Evolutionary conservation across 2,888 invertebrate genomes (phyloP).

Genomic region (Coleophora flavipennella): DNA sequence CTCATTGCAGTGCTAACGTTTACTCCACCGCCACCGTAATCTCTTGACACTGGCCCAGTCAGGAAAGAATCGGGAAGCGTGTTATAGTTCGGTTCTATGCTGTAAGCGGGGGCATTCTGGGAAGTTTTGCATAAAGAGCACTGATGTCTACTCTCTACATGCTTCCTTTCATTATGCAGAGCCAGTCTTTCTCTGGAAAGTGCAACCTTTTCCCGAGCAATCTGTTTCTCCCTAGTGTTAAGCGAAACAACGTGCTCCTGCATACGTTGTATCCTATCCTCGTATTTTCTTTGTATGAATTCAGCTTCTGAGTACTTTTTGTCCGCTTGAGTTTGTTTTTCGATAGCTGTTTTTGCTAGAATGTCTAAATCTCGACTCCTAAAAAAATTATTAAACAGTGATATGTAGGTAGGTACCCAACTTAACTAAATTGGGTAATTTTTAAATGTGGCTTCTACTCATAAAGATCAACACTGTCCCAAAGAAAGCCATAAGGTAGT

Average conservation of each 20-base stretch:
- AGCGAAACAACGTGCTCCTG: slow-evolving; percentile 72
- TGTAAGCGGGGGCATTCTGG: slow-evolving; percentile 31
- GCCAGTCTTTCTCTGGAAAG: slow-evolving; percentile 72
- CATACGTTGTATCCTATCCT: slow-evolving; percentile 69
- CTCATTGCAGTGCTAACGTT: slow-evolving; percentile 40
- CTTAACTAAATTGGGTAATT: too few relatives aligned
- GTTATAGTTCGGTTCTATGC: slow-evolving; percentile 29
- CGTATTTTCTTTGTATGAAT: slow-evolving; percentile 67
- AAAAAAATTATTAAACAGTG: slow-evolving; percentile 13
- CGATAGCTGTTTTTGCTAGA: slow-evolving; percentile 69
- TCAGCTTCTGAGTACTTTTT: slow-evolving; percentile 70
- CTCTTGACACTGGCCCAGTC: slow-evolving; percentile 40
- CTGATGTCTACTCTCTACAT: slow-evolving; percentile 51
- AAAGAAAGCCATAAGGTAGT: too few relatives aligned
- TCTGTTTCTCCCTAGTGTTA: slow-evolving; percentile 71
- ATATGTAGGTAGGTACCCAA: not conserved
- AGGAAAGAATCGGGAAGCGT: slow-evolving; percentile 31
- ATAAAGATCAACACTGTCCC: too few relatives aligned
- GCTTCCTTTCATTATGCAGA: slow-evolving; percentile 67
- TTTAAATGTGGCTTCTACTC: too few relatives aligned
- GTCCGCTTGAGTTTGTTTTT: slow-evolving; percentile 73
- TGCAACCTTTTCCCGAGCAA: slow-evolving; percentile 74
- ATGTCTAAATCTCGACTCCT: slow-evolving; percentile 66
- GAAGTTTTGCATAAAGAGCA: slow-evolving; percentile 55
- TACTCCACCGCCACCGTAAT: slow-evolving; percentile 31